Evolutionary conservation across 2,888 invertebrate genomes (phyloP).

Genomic region (Tridacna gigas): DNA sequence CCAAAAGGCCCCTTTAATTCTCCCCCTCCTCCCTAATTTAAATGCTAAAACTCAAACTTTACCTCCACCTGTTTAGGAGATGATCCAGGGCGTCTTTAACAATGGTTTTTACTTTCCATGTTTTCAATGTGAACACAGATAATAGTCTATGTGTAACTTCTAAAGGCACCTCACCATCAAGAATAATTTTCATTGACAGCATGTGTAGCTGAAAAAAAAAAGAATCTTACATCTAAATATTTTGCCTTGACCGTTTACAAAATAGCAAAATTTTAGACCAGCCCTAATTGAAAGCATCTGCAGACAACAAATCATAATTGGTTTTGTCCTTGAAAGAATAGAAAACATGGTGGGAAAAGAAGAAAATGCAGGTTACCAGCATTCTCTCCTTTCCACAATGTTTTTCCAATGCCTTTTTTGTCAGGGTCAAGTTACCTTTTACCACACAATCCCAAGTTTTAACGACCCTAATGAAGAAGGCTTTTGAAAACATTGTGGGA

Average conservation of each 20-base stretch:
- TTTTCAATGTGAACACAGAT: slow-evolving; percentile 61
- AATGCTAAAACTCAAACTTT: slow-evolving; percentile 1
- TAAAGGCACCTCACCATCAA: slow-evolving; percentile 74
- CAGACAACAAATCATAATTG: too few species aligned
- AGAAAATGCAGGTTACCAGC: too few species aligned
- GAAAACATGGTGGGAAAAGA: too few species aligned
- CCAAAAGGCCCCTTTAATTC: neutral
- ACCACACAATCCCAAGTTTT: too few species aligned
- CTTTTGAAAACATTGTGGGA: too few species aligned
- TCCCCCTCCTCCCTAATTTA: neutral
- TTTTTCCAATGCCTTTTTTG: too few species aligned
- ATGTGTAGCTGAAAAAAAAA: slow-evolving; percentile 70
- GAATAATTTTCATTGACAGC: slow-evolving; percentile 72
- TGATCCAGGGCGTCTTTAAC: slow-evolving; percentile 71
- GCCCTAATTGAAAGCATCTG: too few species aligned
- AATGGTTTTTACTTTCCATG: slow-evolving; percentile 69
- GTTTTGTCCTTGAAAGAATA: too few species aligned
- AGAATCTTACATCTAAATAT: neutral
- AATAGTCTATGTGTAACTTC: slow-evolving; percentile 74
- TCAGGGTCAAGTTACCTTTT: too few species aligned
- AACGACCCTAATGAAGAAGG: too few species aligned
- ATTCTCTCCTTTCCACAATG: too few species aligned
- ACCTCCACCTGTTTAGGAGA: slow-evolving; percentile 72
- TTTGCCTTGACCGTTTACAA: neutral
- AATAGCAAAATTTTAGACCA: neutral